Base-by-base conservation (phyloP, 2,113 vertebrate species). In the Galeopterus variegatus region DNA sequence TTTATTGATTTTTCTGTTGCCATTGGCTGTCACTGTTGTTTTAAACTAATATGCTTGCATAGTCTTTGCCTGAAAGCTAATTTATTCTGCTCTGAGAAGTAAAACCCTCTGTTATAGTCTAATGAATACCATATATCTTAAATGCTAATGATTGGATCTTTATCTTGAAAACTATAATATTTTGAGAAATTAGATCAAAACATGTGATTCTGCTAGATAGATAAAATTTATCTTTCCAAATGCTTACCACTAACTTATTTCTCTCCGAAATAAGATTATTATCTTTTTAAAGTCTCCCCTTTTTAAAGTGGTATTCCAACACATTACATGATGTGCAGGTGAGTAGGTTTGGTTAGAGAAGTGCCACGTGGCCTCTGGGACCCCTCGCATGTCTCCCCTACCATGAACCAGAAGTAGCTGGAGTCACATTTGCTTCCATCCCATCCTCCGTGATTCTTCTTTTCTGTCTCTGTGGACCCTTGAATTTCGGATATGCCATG, bases 41-140 rank as follows among this genome's bases (percentile, higher is more conserved):
- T 94, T 90, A 95, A 95, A 97, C 93, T 96, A 97, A 97, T 73
- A 58, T n/a, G 54, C 73, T 95, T 96, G 64, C n/a, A 69, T 95
- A 94, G 96, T 98, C 97, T 97, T 88, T 72, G 96, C 94, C 96
- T 88, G 50, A 97, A 97, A 98, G 96, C 89, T 96, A 97, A 98
- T 98, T 96, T 5, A 0, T 83, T 5, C 26, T 91, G 21, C 75
- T 98, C 69, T 97, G 95, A 97, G 88, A 98, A 88, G 85, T 80
- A 92, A 91, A 50, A 0, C 6, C 45, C 72, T 69, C 76, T 93
- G 93, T 84, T 96, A 41, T 64, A 96, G 83, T 56, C 91, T 96
- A 97, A 97, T 90, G 5, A 97, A 97, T 96, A 60, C 84, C 76
- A 98, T 93, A 88, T 18, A 97, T 92, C 45, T 91, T 75, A 98